Base-by-base conservation (phyloP, 2,113 vertebrate species). In the Labrus mixtus region DNA sequence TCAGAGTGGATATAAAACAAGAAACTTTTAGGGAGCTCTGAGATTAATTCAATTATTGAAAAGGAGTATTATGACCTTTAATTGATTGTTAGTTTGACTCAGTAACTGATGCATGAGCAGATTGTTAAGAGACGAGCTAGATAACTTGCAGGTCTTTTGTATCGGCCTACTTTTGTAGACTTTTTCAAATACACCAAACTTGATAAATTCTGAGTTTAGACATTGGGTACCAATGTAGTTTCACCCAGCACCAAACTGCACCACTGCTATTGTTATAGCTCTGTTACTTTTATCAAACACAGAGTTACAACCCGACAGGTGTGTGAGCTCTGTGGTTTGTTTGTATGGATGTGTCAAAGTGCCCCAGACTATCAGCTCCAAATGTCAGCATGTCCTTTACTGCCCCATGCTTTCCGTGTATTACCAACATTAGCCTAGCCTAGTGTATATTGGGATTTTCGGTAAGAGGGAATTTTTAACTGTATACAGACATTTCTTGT, bases 301-400 rank as follows among this genome's bases (percentile, higher is more conserved):
- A 4, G 29, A 13, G 29, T 74, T 20, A 23, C 22, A n/a, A 1
- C 17, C 10, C 15, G 39, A 71, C 76, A 46, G 45, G 45, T 46
- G 16, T 33, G 48, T 71, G 51, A 41, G 13, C 66, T 64, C 6
- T 16, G 36, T 6, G 15, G 61, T 68, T 79, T 90, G 79, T 90
- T 84, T 86, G 78, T 23, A 37, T 51, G 61, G 17, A 13, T 16
- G 62, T 81, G 79, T 89, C 85, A 87, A 41, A 79, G 74, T 85
- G 85, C 46, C 85, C 58, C 46, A 20, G 37, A 57, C 43, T 45
- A 5, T 36, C 51, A 58, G 70, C 41, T 68, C 2, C 53, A 51
- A 51, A 48, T 83, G 69, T 84, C 82, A 82, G 51, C 3, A 11
- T n/a, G 46, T 55, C 59, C 54, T 68, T 23, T 33, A 9, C 39